phyloP scores from a whole-genome alignment of 2,797 vertebrate genomes.

The Pseudochirops corinnae region DNA sequence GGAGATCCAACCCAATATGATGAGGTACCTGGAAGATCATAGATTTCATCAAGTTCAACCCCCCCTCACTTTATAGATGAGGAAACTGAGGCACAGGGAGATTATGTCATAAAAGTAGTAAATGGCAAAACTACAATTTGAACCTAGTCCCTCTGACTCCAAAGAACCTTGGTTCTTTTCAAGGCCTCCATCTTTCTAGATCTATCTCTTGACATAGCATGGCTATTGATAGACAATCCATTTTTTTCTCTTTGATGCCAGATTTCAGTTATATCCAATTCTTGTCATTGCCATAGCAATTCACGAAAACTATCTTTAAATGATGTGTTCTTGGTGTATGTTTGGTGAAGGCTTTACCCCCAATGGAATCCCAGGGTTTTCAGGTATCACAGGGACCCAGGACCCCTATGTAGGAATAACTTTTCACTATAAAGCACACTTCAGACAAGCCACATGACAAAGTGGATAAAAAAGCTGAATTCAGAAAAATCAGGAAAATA shows the following conservation, averaged over 20 bases:
- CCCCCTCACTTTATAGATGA: neutral
- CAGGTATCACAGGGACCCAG: neutral
- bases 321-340: neutral
- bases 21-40: neutral
- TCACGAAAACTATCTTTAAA: neutral
- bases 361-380: neutral
- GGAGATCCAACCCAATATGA: neutral
- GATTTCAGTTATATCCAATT: neutral
- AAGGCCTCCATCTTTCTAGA: neutral
- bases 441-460: neutral
- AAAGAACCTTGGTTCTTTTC: neutral
- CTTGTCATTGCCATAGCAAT: neutral
- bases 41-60: neutral
- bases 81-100: neutral
- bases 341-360: neutral
- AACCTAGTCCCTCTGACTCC: neutral
- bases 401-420: neutral
- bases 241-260: neutral
- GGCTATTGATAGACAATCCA: neutral
- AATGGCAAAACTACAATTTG: neutral
- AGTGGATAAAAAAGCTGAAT: neutral
- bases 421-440: neutral
- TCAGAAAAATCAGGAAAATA: neutral
- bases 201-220: neutral
- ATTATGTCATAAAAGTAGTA: neutral